A percentile compares a stretch with the other conserved stretches of the same genome.
These are phyloP conservation scores for Leistus spinibarbis DNA, from an alignment of 2,888 invertebrate species.

Conservation along the genomic window DNA sequence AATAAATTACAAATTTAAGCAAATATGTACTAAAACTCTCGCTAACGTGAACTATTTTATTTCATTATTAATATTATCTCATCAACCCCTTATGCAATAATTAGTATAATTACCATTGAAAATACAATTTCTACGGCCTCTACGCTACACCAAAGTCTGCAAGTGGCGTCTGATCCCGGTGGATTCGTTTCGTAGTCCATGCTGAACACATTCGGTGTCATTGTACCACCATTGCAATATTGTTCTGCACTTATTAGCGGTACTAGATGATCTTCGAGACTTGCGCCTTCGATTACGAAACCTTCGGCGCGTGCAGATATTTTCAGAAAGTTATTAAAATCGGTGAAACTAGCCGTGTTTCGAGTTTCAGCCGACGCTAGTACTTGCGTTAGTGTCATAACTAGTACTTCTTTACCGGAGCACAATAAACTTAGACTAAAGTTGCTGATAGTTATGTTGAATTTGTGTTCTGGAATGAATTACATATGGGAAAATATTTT, in stretches of 20 bases:
- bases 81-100: too few relatives aligned
- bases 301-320: conserved; percentile 75
- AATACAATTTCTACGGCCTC: conserved; percentile 79
- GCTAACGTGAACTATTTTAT: too few relatives aligned
- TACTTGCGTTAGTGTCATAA: conserved; percentile 75
- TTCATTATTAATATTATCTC: too few relatives aligned
- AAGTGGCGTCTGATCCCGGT: conserved; percentile 67
- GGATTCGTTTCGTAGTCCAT: conserved; percentile 78
- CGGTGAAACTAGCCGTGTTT: conserved; percentile 57
- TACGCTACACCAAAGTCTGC: conserved; percentile 69
- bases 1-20: too few relatives aligned
- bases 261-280: conserved; percentile 73
- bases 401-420: conserved; percentile 71
- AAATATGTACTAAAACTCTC: too few relatives aligned
- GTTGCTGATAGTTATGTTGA: conserved; percentile 76
- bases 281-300: conserved; percentile 75
- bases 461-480: conserved; percentile 68
- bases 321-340: conserved; percentile 42
- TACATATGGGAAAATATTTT: too few relatives aligned
- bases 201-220: conserved; percentile 73
- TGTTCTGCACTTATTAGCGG: conserved; percentile 70
- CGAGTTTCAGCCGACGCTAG: conserved; percentile 61
- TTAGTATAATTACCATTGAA: conserved; percentile 81
- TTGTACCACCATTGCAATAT: conserved; percentile 56
- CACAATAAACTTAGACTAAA: conserved; percentile 68